phyloP scores from a whole-genome alignment of 2,888 invertebrate genomes.

The Zeuzera pyrina region DNA sequence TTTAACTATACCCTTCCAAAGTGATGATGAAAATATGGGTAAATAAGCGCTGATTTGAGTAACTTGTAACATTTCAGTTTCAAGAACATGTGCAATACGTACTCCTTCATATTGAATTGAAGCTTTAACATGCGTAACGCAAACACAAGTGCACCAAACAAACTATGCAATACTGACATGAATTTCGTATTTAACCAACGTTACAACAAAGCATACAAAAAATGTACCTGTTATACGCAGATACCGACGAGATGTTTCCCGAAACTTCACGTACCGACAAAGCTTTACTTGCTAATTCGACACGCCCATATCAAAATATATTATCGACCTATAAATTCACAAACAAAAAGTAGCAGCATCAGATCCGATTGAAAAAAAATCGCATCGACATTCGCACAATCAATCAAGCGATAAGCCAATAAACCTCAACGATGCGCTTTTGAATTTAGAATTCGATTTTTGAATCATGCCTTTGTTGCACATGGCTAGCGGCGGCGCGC shows the following conservation, averaged over 20 bases:
- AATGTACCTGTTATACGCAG: conserved; percentile 47
- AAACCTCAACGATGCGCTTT: conserved; percentile 74
- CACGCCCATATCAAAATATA: conserved; percentile 72
- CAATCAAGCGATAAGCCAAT: conserved; percentile 74
- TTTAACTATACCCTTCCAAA: too few species aligned
- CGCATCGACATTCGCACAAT: conserved; percentile 62
- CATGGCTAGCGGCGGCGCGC: conserved; percentile 58
- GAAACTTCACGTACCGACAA: conserved; percentile 63
- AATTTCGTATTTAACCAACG: conserved; percentile 10
- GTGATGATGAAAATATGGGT: too few species aligned
- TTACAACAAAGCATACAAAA: conserved; percentile 17
- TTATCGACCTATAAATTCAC: conserved; percentile 43
- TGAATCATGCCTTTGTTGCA: conserved; percentile 56
- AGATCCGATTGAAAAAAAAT: conserved; percentile 26
- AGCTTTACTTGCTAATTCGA: conserved; percentile 45
- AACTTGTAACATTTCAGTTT: too few species aligned
- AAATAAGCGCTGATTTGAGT: too few species aligned
- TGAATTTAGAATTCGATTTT: conserved; percentile 67
- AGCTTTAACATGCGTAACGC: conserved; percentile 53
- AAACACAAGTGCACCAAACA: conserved; percentile 60
- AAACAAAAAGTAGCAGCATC: conserved; percentile 36
- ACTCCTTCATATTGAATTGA: conserved; percentile 31
- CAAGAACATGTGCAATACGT: too few species aligned
- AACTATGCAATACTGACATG: conserved; percentile 24
- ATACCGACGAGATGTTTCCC: conserved; percentile 32